A percentile compares a stretch with the other conserved stretches of the same genome.
Conservation (phyloP, 2,113 vertebrate genomes). For the Tragelaphus strepsiceros region DNA sequence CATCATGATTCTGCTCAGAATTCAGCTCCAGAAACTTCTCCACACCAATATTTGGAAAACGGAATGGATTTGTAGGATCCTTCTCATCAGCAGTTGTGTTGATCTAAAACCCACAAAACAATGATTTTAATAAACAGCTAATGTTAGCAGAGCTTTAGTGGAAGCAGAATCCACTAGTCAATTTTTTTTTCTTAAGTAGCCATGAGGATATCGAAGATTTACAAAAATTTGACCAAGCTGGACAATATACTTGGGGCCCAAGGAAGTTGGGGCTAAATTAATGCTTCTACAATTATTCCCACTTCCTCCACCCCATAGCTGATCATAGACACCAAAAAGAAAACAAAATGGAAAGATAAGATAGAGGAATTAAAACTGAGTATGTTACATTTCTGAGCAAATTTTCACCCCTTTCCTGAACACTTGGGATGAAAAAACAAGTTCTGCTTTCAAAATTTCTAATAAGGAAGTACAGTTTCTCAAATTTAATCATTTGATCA, state of each 20-base stretch:
- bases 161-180: neutral
- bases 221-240: neutral
- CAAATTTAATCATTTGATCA: constrained; percentile 12
- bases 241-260: neutral
- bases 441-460: neutral
- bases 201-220: neutral
- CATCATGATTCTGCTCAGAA: constrained; percentile 98
- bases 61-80: constrained; percentile 94
- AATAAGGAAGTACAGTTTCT: neutral
- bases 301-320: neutral
- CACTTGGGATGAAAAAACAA: neutral
- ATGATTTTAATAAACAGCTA: constrained; percentile 18
- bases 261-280: neutral
- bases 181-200: neutral
- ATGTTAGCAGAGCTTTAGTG: neutral
- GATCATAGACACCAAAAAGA: neutral
- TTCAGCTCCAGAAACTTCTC: constrained; percentile 99
- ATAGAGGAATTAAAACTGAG: neutral
- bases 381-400: neutral
- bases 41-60: constrained; percentile 98
- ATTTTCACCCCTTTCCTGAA: neutral
- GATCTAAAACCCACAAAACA: constrained; percentile 85
- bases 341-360: neutral
- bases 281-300: neutral
- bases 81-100: constrained; percentile 93